A percentile compares a stretch with the other conserved stretches of the same genome.
Conservation (phyloP, 2,797 vertebrate species). For the Eospalax fontanierii region DNA sequence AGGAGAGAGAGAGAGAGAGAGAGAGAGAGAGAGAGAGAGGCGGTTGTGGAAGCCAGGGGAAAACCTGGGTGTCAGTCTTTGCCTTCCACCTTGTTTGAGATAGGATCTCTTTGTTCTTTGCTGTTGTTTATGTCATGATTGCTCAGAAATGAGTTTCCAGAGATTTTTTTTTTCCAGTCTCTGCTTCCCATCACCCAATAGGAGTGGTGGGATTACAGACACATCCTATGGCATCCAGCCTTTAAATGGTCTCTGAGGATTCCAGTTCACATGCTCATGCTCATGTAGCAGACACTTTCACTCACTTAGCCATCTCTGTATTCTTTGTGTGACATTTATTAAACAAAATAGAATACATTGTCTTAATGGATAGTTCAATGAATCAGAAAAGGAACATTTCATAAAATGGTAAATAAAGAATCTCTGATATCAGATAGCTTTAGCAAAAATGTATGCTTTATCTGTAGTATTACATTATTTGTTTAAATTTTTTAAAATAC, state of each 20-base stretch:
- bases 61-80: background rate
- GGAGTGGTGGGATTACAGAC: background rate
- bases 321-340: background rate
- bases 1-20: too few species aligned
- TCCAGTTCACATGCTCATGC: background rate
- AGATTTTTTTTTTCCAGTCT: too few species aligned
- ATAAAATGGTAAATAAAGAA: background rate
- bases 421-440: background rate
- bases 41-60: background rate
- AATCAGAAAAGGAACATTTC: background rate
- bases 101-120: background rate
- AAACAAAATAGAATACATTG: background rate
- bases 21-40: too few species aligned
- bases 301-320: background rate
- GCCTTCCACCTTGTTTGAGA: background rate
- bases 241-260: background rate
- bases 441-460: background rate
- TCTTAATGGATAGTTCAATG: background rate
- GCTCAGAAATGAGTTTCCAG: background rate
- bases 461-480: background rate
- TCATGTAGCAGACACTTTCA: background rate
- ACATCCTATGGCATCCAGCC: background rate
- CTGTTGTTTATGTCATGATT: rapidly evolving
- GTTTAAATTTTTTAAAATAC: background rate
- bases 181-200: background rate